Evolutionary conservation across 2,113 vertebrate genomes (phyloP), one percentile per base, ranked within the genome.

Genomic region (Alethe castanea): DNA sequence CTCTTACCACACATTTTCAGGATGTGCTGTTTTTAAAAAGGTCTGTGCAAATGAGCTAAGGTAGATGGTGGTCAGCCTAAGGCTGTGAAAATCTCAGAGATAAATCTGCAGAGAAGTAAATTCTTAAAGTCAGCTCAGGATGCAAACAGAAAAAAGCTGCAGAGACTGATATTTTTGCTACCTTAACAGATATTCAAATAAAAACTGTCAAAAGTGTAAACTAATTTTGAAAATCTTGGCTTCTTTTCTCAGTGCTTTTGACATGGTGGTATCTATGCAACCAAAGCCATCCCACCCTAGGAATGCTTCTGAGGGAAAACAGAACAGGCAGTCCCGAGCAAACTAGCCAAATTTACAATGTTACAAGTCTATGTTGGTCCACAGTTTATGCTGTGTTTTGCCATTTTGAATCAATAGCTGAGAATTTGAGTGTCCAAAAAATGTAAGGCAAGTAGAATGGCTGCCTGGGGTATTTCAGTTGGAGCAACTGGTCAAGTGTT

Each of bases 171-270:
- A 61, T 65, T 73, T 93, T 89, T 86, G 19, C 36, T 36, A 84
- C 9, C 18, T 86, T 73, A 57, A 40, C 13, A 87, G 56, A 84
- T 42, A 66, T 65, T 89, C 40, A 70, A 44, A 53, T 74, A 67
- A 92, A 52, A 91, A 53, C 31, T 74, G 36, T n/a, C 25, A 29
- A 26, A 94, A 78, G 8, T 28, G 6, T 80, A 50, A 66, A 79
- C 12, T 82, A 50, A 71, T 79, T 76, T 87, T 81, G 36, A 78
- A 73, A 61, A 79, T 29, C 47, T 90, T 95, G 60, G 16, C 36
- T 70, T 78, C 19, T 50, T 72, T 84, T 78, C 79, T 73, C 40
- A 35, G 6, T 61, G 31, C 36, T 86, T 91, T 62, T 71, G 56
- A 7, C n/a, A 62, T n/a, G 4, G 28, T 78, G 71, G 36, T 86